phyloP scores from a whole-genome alignment of 2,888 invertebrate species.

The Drosophila siamana region DNA sequence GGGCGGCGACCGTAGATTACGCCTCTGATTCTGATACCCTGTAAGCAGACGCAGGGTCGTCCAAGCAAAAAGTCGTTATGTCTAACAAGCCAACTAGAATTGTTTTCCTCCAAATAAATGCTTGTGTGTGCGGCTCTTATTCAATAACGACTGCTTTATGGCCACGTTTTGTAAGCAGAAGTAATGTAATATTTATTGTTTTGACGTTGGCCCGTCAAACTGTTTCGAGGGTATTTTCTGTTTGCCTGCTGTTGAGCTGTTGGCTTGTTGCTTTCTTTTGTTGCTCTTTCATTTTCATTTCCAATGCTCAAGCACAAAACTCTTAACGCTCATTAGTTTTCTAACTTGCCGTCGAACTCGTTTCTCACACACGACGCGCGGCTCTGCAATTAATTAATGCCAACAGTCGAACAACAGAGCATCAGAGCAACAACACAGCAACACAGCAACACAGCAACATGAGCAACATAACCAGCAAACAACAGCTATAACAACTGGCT shows the following conservation, averaged over 20 bases:
- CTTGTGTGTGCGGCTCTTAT: not conserved
- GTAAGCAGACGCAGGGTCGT: not conserved
- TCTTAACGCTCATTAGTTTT: slow-evolving; percentile 78
- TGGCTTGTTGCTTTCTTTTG: slow-evolving; percentile 39
- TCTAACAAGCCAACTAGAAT: not conserved
- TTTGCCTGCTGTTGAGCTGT: not conserved
- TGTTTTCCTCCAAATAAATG: too few relatives aligned
- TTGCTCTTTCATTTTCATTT: slow-evolving; percentile 72
- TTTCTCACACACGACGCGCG: slow-evolving; percentile 71
- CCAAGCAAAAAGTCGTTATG: not conserved
- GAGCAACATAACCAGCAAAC: slow-evolving; percentile 29
- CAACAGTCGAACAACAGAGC: slow-evolving; percentile 54
- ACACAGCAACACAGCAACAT: slow-evolving; percentile 46
- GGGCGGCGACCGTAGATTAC: slow-evolving; percentile 39
- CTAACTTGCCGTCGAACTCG: slow-evolving; percentile 67
- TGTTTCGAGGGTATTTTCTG: slow-evolving; percentile 38
- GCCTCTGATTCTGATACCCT: slow-evolving; percentile 50
- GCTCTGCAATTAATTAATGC: slow-evolving; percentile 81
- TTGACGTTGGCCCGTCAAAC: not conserved
- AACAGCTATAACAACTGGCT: slow-evolving; percentile 40
- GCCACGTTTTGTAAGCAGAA: not conserved
- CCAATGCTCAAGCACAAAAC: slow-evolving; percentile 59
- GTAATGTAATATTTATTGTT: not conserved
- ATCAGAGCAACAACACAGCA: slow-evolving; percentile 47
- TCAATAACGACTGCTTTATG: not conserved